These are phyloP conservation scores for Platypus cylindrus DNA, from an alignment of 2,888 invertebrate species.

Conservation along the genomic window DNA sequence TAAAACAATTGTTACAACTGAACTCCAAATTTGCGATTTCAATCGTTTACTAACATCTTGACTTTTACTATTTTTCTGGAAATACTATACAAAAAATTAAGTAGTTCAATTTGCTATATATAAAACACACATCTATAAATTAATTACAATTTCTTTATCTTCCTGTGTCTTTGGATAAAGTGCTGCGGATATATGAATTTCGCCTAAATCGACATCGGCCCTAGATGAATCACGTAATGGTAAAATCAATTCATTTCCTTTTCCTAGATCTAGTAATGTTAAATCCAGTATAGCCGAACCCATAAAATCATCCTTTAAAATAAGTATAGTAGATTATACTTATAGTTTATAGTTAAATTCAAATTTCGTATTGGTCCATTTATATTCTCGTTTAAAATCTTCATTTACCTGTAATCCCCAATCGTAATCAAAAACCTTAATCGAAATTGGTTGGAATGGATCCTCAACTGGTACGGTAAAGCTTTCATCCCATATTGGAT, in stretches of 20 bases:
- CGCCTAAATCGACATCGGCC: slow-evolving; percentile 58
- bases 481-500: slow-evolving; percentile 97
- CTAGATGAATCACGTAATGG: slow-evolving; percentile 67
- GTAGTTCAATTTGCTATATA: not conserved
- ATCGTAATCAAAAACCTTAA: slow-evolving; percentile 96
- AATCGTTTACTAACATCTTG: slow-evolving; percentile 71
- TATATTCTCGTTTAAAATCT: not conserved
- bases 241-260: slow-evolving; percentile 63
- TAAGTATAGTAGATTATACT: too few relatives aligned
- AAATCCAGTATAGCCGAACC: slow-evolving; percentile 80
- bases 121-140: not conserved
- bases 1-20: slow-evolving; percentile 92
- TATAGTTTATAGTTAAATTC: too few relatives aligned
- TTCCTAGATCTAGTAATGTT: slow-evolving; percentile 65
- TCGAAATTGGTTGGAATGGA: slow-evolving; percentile 69
- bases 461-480: slow-evolving; percentile 88
- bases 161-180: slow-evolving; percentile 89
- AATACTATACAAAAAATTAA: slow-evolving; percentile 48
- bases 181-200: slow-evolving; percentile 68
- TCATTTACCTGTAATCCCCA: slow-evolving; percentile 69
- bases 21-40: slow-evolving; percentile 95
- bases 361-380: too few relatives aligned
- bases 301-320: slow-evolving; percentile 85
- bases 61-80: slow-evolving; percentile 61
- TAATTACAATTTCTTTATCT: slow-evolving; percentile 81